Evolutionary conservation across 2,113 vertebrate genomes (phyloP).

Genomic region (Vulpes ferrilata): DNA sequence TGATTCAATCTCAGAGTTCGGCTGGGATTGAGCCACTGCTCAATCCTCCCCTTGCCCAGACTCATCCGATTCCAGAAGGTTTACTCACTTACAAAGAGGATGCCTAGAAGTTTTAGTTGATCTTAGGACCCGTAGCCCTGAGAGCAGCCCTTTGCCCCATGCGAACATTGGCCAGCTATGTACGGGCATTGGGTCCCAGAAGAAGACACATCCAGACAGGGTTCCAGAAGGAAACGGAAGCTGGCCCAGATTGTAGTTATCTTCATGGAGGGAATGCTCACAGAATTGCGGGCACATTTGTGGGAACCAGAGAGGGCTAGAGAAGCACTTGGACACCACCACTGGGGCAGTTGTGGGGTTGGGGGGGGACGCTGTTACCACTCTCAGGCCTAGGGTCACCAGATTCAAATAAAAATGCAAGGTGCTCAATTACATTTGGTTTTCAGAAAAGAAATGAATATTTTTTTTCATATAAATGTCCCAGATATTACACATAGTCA

Average conservation of each 20-base stretch:
- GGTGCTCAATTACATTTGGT: not conserved
- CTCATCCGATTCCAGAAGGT: not conserved
- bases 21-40: not conserved
- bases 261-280: no score
- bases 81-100: not conserved
- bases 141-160: not conserved
- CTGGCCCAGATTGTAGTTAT: not conserved
- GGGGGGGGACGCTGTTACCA: no score
- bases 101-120: not conserved
- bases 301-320: not conserved
- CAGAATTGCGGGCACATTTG: not conserved
- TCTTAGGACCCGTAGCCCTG: not conserved
- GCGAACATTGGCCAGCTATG: accelerated
- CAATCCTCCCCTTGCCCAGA: no score
- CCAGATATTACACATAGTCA: not conserved
- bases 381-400: not conserved
- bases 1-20: not conserved
- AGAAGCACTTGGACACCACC: not conserved
- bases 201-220: not conserved
- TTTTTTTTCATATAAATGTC: not conserved
- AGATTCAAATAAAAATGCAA: not conserved
- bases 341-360: accelerated
- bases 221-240: not conserved
- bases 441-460: not conserved
- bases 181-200: not conserved